Conservation (phyloP, 2,113 vertebrate species). For the Pomatorhinus ruficollis region DNA sequence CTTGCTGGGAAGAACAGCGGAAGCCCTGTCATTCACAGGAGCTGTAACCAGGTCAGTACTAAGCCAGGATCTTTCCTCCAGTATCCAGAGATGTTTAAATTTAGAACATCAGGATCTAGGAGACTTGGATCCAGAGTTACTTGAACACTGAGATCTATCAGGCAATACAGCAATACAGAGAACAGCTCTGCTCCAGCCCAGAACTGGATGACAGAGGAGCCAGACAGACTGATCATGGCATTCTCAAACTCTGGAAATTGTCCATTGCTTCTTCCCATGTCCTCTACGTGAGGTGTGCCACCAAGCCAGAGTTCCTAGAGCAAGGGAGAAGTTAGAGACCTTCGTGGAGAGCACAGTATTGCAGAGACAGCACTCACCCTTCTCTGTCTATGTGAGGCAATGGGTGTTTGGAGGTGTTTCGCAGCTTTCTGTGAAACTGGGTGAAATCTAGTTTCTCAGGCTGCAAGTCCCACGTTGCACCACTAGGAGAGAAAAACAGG, state of each 20-base stretch:
- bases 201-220: background rate
- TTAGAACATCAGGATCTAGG: background rate
- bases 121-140: background rate
- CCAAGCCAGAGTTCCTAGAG: background rate
- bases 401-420: slow-evolving; percentile 84
- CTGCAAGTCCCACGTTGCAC: slow-evolving; percentile 94
- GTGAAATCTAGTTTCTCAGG: slow-evolving; percentile 96
- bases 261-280: background rate
- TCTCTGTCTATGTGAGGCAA: slow-evolving; percentile 93
- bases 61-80: background rate
- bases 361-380: slow-evolving; percentile 77
- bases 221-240: background rate
- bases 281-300: accelerated
- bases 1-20: background rate
- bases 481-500: slow-evolving; percentile 72
- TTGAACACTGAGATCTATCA: background rate
- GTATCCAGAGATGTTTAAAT: background rate
- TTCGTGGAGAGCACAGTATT: background rate
- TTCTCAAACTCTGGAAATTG: accelerated
- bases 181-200: background rate
- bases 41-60: background rate
- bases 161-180: background rate
- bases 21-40: background rate
- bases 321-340: background rate
- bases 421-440: slow-evolving; percentile 88